Conservation (phyloP, 2,113 vertebrate species). For the Colistium nudipinnis region DNA sequence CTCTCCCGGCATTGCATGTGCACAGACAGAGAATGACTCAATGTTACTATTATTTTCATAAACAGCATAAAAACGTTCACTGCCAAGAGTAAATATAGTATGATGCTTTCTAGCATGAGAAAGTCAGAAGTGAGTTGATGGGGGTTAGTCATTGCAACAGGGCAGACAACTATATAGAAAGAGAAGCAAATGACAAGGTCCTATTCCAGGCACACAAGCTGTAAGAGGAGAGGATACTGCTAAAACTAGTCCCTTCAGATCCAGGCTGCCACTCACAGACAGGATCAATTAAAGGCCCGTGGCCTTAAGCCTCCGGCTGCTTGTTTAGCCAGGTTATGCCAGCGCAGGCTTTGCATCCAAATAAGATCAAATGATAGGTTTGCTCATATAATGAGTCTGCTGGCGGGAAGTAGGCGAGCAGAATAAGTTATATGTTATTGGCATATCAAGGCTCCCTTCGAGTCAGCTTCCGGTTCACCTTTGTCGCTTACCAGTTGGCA, state of each 20-base stretch:
- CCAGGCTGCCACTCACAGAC: conserved; percentile 66
- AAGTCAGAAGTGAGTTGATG: neutral
- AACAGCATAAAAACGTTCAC: no score
- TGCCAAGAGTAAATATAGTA: no score
- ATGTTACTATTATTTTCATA: neutral
- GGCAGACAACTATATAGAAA: conserved; percentile 24
- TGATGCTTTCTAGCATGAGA: conserved; percentile 1
- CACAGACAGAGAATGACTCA: neutral
- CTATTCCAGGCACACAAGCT: conserved; percentile 70
- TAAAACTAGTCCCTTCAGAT: conserved; percentile 65
- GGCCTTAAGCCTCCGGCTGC: conserved; percentile 63
- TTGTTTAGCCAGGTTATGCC: conserved; percentile 66
- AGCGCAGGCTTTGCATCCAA: conserved; percentile 63
- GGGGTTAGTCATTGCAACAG: conserved; percentile 1
- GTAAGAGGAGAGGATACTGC: conserved; percentile 59
- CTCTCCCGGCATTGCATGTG: neutral
- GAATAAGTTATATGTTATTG: no score
- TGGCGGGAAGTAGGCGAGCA: neutral
- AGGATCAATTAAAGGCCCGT: conserved; percentile 75
- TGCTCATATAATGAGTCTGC: neutral
- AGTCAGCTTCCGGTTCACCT: no score
- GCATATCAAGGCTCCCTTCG: no score
- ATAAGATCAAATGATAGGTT: conserved; percentile 31
- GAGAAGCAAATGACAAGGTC: conserved; percentile 59
- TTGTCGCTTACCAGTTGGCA: conserved; percentile 39